Evolutionary conservation across 2,113 vertebrate species (phyloP).

Genomic region (Delphinapterus leucas): DNA sequence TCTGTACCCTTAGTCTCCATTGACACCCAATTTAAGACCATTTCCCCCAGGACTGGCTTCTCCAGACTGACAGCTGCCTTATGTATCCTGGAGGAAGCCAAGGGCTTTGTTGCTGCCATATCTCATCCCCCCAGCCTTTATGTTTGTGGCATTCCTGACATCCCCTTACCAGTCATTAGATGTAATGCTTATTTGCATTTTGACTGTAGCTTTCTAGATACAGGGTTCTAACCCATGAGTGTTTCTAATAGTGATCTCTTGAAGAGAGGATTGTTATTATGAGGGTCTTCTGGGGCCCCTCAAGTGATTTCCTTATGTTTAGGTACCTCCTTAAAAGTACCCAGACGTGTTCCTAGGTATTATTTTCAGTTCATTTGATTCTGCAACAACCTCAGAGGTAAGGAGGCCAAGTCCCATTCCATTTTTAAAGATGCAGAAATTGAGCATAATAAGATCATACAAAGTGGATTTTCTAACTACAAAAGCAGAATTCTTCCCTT

Average conservation of each 20-base stretch:
- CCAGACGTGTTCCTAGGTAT: background rate
- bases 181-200: background rate
- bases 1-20: background rate
- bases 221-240: background rate
- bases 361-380: background rate
- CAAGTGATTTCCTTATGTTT: background rate
- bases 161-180: background rate
- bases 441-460: background rate
- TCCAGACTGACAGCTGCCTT: background rate
- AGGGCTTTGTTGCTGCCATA: background rate
- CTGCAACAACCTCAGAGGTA: background rate
- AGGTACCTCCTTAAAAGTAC: background rate
- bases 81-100: background rate
- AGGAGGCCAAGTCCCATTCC: background rate
- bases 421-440: background rate
- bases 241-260: background rate
- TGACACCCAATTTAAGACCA: too few relatives aligned
- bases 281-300: background rate
- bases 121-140: background rate
- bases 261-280: background rate
- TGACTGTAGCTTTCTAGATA: background rate
- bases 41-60: background rate
- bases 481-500: background rate
- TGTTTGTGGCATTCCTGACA: background rate
- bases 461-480: background rate